Conservation (phyloP, 1,140 invertebrate genomes). For the Cydia amplana region DNA sequence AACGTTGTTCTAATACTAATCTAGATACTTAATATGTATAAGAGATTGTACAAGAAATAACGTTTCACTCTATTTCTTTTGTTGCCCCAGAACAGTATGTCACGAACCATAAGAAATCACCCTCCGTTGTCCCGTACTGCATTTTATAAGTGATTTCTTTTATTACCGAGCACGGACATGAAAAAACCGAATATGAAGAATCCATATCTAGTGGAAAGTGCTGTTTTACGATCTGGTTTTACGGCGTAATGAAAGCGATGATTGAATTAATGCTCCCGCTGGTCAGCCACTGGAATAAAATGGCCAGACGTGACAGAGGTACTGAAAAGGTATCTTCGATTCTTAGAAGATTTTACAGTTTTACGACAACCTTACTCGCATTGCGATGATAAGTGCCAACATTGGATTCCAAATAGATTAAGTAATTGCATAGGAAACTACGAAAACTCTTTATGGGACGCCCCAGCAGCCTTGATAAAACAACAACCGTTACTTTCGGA, state of each 20-base stretch:
- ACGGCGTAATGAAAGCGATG: constrained; percentile 61
- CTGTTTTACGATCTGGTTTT: constrained; percentile 64
- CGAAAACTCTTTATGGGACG: too few relatives aligned
- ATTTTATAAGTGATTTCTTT: constrained; percentile 75
- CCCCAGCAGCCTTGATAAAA: too few relatives aligned
- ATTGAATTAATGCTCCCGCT: constrained; percentile 55
- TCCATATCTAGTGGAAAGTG: constrained; percentile 62
- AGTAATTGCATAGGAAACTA: too few relatives aligned
- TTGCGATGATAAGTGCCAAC: too few relatives aligned
- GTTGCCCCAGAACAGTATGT: constrained; percentile 42
- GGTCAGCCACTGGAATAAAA: constrained; percentile 36
- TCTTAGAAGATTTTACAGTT: not conserved
- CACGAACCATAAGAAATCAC: constrained; percentile 49
- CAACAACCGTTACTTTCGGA: too few relatives aligned
- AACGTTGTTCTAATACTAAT: not conserved
- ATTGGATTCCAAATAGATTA: too few relatives aligned
- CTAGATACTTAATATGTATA: not conserved
- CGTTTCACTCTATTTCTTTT: not conserved
- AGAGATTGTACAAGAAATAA: not conserved
- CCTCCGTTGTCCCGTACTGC: constrained; percentile 50
- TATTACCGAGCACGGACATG: constrained; percentile 69
- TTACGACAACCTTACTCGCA: too few relatives aligned
- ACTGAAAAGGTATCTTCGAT: not conserved
- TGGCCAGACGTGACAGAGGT: not conserved
- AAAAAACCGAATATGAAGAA: constrained; percentile 68